A percentile compares a stretch with the other conserved stretches of the same genome.
These are phyloP conservation scores for Actinia equina DNA, from an alignment of 64 coral and sea anemone genomes.

Conservation along the genomic window DNA sequence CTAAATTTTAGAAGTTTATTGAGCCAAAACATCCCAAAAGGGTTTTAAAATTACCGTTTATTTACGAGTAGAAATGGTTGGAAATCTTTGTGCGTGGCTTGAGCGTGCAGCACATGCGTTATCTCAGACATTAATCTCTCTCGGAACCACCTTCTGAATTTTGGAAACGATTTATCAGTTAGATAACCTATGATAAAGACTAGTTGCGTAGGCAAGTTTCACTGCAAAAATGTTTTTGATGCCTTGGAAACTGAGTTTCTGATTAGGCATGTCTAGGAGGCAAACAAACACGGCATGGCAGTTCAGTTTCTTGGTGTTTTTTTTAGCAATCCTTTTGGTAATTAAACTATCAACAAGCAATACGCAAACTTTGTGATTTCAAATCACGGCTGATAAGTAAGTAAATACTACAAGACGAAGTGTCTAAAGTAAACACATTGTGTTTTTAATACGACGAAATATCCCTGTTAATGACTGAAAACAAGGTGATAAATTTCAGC, in stretches of 20 bases:
- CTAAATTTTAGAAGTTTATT: background rate
- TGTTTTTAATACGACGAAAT: background rate
- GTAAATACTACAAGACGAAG: background rate
- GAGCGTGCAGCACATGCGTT: background rate
- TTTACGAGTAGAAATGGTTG: background rate
- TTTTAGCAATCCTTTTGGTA: background rate
- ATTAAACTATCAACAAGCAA: background rate
- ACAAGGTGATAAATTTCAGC: background rate
- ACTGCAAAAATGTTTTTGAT: slow-evolving; percentile 7
- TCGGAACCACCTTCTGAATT: slow-evolving; percentile 18
- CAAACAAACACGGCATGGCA: background rate
- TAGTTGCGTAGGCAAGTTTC: slow-evolving; percentile 16
- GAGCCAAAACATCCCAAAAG: background rate
- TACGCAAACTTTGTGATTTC: background rate
- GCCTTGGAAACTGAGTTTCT: background rate
- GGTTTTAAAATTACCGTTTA: background rate
- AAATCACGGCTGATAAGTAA: background rate
- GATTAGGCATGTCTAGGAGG: background rate
- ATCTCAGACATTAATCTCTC: slow-evolving; percentile 7
- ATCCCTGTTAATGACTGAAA: background rate
- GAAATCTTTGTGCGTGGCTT: background rate
- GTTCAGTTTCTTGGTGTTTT: background rate
- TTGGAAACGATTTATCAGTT: slow-evolving; percentile 16
- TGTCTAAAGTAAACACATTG: background rate
- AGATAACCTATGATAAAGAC: slow-evolving; percentile 10